These are phyloP conservation scores for Sorex maritimensis DNA, from an alignment of 2,797 vertebrate genomes.

Conservation along the genomic window DNA sequence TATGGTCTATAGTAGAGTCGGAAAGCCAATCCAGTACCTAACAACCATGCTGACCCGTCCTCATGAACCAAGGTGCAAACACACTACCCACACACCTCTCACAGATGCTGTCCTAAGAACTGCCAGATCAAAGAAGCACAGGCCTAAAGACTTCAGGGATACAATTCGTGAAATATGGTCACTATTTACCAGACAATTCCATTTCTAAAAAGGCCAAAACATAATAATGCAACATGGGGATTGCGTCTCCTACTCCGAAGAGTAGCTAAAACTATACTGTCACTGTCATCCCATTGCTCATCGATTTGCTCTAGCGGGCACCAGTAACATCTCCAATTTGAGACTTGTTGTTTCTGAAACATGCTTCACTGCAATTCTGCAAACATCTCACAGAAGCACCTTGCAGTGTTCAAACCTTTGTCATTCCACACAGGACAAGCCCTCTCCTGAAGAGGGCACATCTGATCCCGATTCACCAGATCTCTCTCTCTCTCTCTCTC, in stretches of 20 bases:
- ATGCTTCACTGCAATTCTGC: no score
- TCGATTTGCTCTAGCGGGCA: no score
- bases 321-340: no score
- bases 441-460: no score
- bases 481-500: no score
- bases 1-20: not conserved
- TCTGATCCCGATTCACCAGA: no score
- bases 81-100: not conserved
- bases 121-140: not conserved
- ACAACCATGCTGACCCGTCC: not conserved
- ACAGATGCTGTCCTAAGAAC: conserved; percentile 2
- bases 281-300: no score
- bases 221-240: not conserved
- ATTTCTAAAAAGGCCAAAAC: conserved; percentile 10
- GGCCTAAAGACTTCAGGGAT: not conserved
- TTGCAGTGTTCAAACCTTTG: no score
- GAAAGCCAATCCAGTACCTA: not conserved
- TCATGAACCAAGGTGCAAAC: not conserved
- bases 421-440: no score
- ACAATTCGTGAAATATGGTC: not conserved
- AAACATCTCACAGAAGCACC: no score
- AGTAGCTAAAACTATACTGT: not conserved
- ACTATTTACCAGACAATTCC: conserved; percentile 34
- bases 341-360: no score
- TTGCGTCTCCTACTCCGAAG: not conserved